Conservation (phyloP, 2,797 vertebrate species). For the Pristis pectinata region DNA sequence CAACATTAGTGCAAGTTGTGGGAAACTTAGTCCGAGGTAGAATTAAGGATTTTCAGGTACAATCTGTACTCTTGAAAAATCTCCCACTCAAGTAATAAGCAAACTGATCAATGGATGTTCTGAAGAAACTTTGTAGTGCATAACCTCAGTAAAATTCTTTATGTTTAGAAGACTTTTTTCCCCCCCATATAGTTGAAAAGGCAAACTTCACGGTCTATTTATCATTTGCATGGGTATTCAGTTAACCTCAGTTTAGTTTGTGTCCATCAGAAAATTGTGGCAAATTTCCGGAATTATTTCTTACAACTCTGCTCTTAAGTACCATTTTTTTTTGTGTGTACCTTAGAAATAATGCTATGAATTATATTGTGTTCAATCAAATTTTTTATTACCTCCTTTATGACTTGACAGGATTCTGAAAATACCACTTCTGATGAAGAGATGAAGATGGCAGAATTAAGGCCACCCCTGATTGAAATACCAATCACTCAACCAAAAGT, state of each 20-base stretch:
- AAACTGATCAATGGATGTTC: background rate
- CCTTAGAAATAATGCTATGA: background rate
- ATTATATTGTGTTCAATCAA: background rate
- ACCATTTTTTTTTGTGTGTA: background rate
- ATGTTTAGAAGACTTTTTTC: background rate
- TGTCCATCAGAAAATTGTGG: background rate
- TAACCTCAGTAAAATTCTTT: background rate
- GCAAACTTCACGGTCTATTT: background rate
- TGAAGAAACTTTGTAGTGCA: background rate
- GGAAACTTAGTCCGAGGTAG: too few relatives aligned
- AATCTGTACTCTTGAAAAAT: background rate
- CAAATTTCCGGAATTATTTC: background rate
- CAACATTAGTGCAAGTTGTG: too few relatives aligned
- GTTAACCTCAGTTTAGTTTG: background rate
- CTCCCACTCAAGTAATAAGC: background rate
- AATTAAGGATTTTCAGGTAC: too few relatives aligned
- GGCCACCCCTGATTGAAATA: constrained; percentile 90
- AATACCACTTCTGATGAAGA: constrained; percentile 91
- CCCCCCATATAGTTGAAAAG: background rate
- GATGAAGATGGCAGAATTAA: constrained; percentile 96
- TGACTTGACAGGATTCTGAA: constrained; percentile 76
- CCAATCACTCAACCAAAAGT: constrained; percentile 97
- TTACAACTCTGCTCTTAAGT: background rate
- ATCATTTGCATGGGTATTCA: background rate
- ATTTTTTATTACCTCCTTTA: constrained; percentile 20